These are phyloP conservation scores for Drosophila aldrichi DNA, from an alignment of 2,888 invertebrate species.

Conservation along the genomic window DNA sequence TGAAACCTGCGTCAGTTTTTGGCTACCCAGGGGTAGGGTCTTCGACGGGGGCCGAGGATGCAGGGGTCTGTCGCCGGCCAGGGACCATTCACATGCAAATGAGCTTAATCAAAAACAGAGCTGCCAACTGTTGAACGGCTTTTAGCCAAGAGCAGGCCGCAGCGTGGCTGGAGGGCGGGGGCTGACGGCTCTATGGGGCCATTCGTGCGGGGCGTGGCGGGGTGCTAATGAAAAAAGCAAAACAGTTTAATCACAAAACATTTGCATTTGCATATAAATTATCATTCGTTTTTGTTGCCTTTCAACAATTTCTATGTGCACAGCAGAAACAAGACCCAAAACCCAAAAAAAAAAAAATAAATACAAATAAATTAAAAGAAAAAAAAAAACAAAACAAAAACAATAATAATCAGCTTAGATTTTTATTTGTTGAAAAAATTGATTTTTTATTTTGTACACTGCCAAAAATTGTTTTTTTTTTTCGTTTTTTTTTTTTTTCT, in stretches of 20 bases:
- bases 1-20: constrained; percentile 57
- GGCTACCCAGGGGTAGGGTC: constrained; percentile 1
- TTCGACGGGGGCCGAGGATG: background rate
- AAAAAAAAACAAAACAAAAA: constrained; percentile 13
- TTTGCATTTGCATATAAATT: constrained; percentile 74
- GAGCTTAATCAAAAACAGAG: constrained; percentile 78
- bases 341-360: background rate
- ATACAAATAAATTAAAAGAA: constrained; percentile 14
- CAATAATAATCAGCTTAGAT: constrained; percentile 64
- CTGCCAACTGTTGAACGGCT: constrained; percentile 61
- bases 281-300: constrained; percentile 37
- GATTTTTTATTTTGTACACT: constrained; percentile 14
- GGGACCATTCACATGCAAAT: constrained; percentile 73
- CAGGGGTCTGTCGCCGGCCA: constrained; percentile 18
- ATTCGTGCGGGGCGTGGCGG: constrained; percentile 21
- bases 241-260: constrained; percentile 74
- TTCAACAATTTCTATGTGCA: constrained; percentile 53
- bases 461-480: constrained; percentile 11
- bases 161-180: background rate
- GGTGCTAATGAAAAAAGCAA: constrained; percentile 75
- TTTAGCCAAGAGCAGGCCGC: constrained; percentile 42
- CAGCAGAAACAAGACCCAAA: constrained; percentile 33
- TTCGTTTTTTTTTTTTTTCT: background rate
- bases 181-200: background rate
- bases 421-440: constrained; percentile 23